Evolutionary conservation across 2,888 invertebrate genomes (phyloP).

Genomic region (Zele albiditarsus): DNA sequence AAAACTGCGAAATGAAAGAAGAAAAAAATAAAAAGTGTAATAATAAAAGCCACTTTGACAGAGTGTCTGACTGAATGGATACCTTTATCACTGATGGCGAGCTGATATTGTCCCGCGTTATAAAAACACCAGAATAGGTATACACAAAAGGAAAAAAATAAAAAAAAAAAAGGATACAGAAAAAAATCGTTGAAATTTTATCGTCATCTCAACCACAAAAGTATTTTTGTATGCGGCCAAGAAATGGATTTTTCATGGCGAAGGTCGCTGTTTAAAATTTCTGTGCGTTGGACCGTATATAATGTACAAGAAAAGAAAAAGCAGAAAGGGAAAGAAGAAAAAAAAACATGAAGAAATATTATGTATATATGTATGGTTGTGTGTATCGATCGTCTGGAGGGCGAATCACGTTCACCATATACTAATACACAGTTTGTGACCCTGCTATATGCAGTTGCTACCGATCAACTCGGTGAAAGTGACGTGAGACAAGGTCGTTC

Average conservation of each 20-base stretch:
- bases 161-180: not conserved
- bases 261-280: constrained; percentile 31
- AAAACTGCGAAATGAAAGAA: not conserved
- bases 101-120: not conserved
- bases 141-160: not conserved
- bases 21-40: not conserved
- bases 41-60: constrained; percentile 9
- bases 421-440: constrained; percentile 40
- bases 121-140: not conserved
- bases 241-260: constrained; percentile 28
- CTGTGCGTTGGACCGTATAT: not conserved
- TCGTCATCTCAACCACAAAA: not conserved
- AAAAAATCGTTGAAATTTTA: constrained; percentile 7
- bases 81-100: not conserved
- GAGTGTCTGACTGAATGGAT: not conserved
- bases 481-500: constrained; percentile 67
- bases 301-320: not conserved
- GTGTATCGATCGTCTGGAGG: constrained; percentile 39
- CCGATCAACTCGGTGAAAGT: constrained; percentile 63
- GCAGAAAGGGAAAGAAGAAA: not conserved
- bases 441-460: constrained; percentile 38
- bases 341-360: constrained; percentile 13
- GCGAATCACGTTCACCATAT: constrained; percentile 42
- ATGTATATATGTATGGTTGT: constrained; percentile 10
- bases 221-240: not conserved